Evolutionary conservation across 53 echinoderm and acorn worm genomes (phyloP), one percentile per base, ranked within the genome.

Genomic region (Pentamera pediparva): DNA sequence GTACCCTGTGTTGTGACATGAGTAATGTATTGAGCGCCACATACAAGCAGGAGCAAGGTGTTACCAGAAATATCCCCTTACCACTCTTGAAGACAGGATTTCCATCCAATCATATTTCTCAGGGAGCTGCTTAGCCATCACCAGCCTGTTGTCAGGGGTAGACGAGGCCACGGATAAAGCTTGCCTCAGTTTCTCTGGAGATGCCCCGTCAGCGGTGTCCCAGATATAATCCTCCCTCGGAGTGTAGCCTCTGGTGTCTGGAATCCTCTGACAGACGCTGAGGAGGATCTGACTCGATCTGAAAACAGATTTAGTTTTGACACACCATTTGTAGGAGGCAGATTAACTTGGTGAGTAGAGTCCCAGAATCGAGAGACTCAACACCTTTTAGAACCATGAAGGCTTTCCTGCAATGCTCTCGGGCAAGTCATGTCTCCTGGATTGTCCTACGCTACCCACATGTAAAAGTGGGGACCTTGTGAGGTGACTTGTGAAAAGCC

Each of bases 91-190:
- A 8, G 73, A 72, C 5, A 74, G 75, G 19, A 98, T 79, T 1
- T 88, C 61, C 36, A 89, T 51, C 98, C 98, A 98, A 18, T 89
- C 91, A 62, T 45, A 84, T 76, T 98, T 98, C 59, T 89, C 81
- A 34, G 19, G 48, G 6, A 86, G 71, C 49, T 91, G 81, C 52
- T 98, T 98, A n/a, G 98, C 98, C n/a, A 98, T 45, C 26, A 51
- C 80, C 27, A 86, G 36, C 27, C 83, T 78, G 21, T 83, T 89
- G 21, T 78, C 37, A 7, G 89, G 91, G 18, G 91, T 65, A 17
- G 67, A 67, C 24, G 79, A 56, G 37, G 65, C 79, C 41, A 88
- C 82, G 3, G 88, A 83, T 39, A 98, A 72, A 30, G 79, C 79
- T 35, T 98, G 91, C 43, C 80, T 79, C 9, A 98, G 73, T 56